These are phyloP conservation scores for Caenorhabditis inopinata DNA, from an alignment of 1,140 invertebrate species.

Conservation along the genomic window DNA sequence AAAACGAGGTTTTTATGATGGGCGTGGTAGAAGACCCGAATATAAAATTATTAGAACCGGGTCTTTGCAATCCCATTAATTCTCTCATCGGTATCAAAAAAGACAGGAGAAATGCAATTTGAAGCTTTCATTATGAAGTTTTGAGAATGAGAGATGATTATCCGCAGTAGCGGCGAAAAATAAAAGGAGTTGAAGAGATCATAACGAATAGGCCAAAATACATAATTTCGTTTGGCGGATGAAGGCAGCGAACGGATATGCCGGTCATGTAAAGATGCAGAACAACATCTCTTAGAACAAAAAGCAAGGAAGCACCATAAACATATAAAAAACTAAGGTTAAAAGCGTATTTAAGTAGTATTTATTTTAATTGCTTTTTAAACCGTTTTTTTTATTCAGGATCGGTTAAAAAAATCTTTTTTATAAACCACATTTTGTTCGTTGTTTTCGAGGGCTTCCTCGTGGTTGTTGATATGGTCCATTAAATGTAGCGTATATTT, in stretches of 20 bases:
- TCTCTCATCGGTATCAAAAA: background rate
- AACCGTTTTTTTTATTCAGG: too few species aligned
- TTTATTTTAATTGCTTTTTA: too few species aligned
- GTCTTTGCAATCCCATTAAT: background rate
- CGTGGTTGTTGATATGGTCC: too few species aligned
- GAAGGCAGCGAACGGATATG: constrained; percentile 18
- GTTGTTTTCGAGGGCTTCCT: too few species aligned
- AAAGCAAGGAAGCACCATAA: background rate
- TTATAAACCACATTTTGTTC: too few species aligned
- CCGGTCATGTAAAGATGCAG: background rate
- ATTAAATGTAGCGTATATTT: too few species aligned
- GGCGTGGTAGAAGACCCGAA: constrained; percentile 1
- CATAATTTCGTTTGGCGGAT: constrained; percentile 6
- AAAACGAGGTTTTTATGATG: background rate
- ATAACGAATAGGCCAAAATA: background rate
- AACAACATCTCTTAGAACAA: constrained; percentile 20
- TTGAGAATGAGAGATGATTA: background rate
- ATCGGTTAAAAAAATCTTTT: too few species aligned
- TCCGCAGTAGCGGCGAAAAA: background rate
- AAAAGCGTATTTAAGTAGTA: too few species aligned
- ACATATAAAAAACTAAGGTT: background rate
- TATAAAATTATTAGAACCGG: constrained; percentile 28
- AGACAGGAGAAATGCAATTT: background rate
- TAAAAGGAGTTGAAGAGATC: background rate
- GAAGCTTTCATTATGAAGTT: background rate